Percentiles rank a stretch among this genome's conserved stretches.
These are phyloP conservation scores for Tachina lurida DNA, from an alignment of 2,888 invertebrate species.

Conservation along the genomic window DNA sequence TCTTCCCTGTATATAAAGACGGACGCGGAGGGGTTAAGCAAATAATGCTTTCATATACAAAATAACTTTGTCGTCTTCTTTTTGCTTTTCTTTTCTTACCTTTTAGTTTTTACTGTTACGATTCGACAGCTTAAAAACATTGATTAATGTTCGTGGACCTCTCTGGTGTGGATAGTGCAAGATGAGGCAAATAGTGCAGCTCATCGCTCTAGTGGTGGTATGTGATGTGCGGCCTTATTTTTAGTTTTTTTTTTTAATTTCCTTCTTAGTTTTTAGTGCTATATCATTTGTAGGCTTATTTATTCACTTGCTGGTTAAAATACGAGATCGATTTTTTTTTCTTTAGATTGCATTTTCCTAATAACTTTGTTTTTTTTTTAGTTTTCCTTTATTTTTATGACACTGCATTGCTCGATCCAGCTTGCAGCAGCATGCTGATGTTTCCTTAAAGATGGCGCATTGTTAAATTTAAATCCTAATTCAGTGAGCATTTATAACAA, in stretches of 20 bases:
- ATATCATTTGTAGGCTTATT: constrained; percentile 66
- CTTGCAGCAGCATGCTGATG: constrained; percentile 29
- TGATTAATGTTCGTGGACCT: constrained; percentile 69
- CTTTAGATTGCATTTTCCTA: constrained; percentile 23
- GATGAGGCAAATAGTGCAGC: constrained; percentile 30
- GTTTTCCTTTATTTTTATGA: background rate
- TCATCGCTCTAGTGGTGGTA: constrained; percentile 43
- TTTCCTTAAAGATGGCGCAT: constrained; percentile 54
- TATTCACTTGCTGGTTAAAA: constrained; percentile 64
- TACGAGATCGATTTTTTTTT: constrained; percentile 22
- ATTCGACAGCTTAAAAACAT: constrained; percentile 70
- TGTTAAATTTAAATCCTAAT: constrained; percentile 70
- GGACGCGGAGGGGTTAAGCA: background rate
- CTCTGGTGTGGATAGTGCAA: constrained; percentile 36
- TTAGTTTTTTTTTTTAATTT: constrained; percentile 3
- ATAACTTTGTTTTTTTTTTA: background rate
- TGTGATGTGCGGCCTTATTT: constrained; percentile 45
- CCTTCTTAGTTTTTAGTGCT: constrained; percentile 51
- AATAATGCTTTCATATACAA: constrained; percentile 51
- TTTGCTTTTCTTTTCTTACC: constrained; percentile 43
- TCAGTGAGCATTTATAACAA: constrained; percentile 61
- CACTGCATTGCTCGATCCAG: background rate
- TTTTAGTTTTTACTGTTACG: constrained; percentile 49
- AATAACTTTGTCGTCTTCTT: constrained; percentile 58
- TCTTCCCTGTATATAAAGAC: constrained; percentile 29